These are phyloP conservation scores for Rambutsinella grinnellia DNA, from an alignment of 2,888 invertebrate genomes.

Conservation along the genomic window DNA sequence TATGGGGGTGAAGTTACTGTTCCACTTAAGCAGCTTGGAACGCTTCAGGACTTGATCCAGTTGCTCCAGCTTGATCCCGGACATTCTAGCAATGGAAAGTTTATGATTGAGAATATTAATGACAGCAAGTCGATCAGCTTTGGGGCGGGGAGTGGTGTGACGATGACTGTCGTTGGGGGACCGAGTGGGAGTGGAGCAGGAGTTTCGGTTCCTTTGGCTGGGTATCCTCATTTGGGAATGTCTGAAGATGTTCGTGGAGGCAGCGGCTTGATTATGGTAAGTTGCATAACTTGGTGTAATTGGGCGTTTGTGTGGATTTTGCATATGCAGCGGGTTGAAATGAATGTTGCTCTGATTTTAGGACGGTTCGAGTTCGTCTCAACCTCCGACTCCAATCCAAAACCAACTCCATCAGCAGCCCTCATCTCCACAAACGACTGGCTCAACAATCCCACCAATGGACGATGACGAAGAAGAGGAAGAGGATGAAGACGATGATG, in stretches of 20 bases:
- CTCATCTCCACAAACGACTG: not conserved
- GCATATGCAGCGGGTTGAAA: too few relatives aligned
- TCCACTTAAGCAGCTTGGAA: slow-evolving; percentile 65
- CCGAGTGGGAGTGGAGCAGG: too few relatives aligned
- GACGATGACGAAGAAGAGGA: slow-evolving; percentile 19
- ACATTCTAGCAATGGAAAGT: slow-evolving; percentile 65
- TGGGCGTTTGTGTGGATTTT: too few relatives aligned
- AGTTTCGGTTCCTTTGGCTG: too few relatives aligned
- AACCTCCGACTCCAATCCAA: not conserved
- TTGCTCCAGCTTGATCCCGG: slow-evolving; percentile 65
- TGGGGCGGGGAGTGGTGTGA: slow-evolving; percentile 55
- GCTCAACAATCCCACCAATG: not conserved
- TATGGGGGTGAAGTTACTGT: slow-evolving; percentile 66
- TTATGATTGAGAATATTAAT: slow-evolving; percentile 65
- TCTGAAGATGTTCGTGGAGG: too few relatives aligned
- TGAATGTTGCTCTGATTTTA: too few relatives aligned
- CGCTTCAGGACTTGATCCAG: slow-evolving; percentile 65
- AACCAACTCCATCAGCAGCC: not conserved
- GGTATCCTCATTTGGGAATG: too few relatives aligned
- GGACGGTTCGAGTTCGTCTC: too few relatives aligned
- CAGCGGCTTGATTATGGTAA: not conserved
- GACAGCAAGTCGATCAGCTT: slow-evolving; percentile 60
- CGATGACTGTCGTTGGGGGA: slow-evolving; percentile 53
- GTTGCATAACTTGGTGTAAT: too few relatives aligned
- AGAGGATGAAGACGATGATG: slow-evolving; percentile 47